Conservation (phyloP, 37 sponge, comb jelly and placozoan genomes). For the Beroe forskalii region DNA sequence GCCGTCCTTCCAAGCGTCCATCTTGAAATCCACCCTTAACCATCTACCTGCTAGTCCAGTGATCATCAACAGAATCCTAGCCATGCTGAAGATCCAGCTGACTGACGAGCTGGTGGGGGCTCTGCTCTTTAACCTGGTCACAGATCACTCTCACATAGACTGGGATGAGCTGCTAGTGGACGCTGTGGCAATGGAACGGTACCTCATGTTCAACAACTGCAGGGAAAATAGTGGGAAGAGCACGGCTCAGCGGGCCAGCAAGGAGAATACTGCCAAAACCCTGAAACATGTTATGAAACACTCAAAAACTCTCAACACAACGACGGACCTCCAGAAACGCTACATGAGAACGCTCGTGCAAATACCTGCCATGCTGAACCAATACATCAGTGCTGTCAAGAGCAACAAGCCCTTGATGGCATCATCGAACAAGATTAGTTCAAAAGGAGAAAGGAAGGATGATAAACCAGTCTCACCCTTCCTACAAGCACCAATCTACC, state of each 20-base stretch:
- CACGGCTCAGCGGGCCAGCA: constrained; percentile 19
- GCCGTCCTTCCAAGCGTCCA: not conserved
- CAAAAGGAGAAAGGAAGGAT: not conserved
- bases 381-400: constrained; percentile 31
- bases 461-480: constrained; percentile 1
- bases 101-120: constrained; percentile 43
- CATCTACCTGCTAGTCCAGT: not conserved
- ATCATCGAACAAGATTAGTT: not conserved
- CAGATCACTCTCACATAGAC: not conserved
- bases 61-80: constrained; percentile 3
- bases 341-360: not conserved
- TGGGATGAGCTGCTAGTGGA: constrained; percentile 15
- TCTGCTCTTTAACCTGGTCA: constrained; percentile 7
- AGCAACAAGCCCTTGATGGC: not conserved
- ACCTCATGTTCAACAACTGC: constrained; percentile 64
- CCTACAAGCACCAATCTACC: constrained; percentile 26
- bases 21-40: not conserved
- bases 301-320: constrained; percentile 6
- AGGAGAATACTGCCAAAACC: not conserved
- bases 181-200: constrained; percentile 54
- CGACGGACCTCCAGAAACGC: not conserved
- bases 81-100: constrained; percentile 9
- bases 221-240: constrained; percentile 7
- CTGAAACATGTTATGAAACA: constrained; percentile 19
- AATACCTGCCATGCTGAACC: constrained; percentile 18